phyloP scores from a whole-genome alignment of 2,888 invertebrate genomes.

The Caenorhabditis japonica region DNA sequence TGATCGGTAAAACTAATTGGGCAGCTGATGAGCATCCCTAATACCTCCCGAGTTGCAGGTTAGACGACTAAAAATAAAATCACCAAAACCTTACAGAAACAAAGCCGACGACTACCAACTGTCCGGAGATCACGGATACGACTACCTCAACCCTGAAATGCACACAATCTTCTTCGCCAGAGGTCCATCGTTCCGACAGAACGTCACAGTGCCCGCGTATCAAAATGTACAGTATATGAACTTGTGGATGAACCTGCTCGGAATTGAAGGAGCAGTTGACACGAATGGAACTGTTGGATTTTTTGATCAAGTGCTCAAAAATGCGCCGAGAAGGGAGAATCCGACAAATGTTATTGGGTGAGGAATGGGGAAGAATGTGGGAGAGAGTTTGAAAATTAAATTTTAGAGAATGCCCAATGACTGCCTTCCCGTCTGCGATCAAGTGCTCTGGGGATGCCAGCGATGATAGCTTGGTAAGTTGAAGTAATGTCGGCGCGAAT shows the following conservation, averaged over 20 bases:
- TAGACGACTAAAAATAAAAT: too few species aligned
- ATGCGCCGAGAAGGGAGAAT: conserved; percentile 26
- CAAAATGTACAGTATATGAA: conserved; percentile 74
- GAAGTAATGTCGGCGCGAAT: not conserved
- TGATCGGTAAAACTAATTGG: too few species aligned
- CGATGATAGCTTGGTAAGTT: conserved; percentile 5
- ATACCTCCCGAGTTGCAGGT: too few species aligned
- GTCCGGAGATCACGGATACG: conserved; percentile 72
- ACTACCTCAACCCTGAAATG: conserved; percentile 67
- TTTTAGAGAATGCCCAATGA: conserved; percentile 41
- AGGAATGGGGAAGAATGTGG: not conserved
- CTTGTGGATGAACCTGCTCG: conserved; percentile 59
- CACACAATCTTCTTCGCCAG: conserved; percentile 73
- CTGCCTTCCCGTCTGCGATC: conserved; percentile 18
- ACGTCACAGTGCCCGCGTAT: conserved; percentile 63
- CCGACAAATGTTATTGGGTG: conserved; percentile 21
- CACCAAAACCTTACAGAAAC: too few species aligned
- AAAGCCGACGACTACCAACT: conserved; percentile 56
- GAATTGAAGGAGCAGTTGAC: conserved; percentile 53
- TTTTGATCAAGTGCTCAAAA: conserved; percentile 51
- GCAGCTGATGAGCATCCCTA: too few species aligned
- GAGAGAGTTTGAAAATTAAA: not conserved
- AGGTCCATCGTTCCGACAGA: conserved; percentile 69
- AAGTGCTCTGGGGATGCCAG: conserved; percentile 17
- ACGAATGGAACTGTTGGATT: conserved; percentile 73